Percentiles rank a stretch among this genome's conserved stretches.
Conservation (phyloP, 2,113 vertebrate genomes). For the Australoheros scitulus region DNA sequence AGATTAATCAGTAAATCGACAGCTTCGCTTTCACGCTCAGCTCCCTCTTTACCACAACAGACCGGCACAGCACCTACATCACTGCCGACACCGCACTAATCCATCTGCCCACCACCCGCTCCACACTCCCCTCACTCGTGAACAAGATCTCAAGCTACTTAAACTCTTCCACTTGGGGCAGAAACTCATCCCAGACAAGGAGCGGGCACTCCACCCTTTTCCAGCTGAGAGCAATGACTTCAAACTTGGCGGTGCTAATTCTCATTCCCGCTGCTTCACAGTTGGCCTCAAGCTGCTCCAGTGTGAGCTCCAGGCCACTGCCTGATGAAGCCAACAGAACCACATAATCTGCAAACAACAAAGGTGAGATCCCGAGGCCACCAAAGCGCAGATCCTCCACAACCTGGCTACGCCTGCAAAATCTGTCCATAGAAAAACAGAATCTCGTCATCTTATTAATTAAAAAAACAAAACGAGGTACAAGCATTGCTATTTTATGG, state of each 20-base stretch:
- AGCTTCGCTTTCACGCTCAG: background rate
- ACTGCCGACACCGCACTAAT: background rate
- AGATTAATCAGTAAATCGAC: background rate
- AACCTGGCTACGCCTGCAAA: background rate
- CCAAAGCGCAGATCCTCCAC: fast-evolving
- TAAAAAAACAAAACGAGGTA: background rate
- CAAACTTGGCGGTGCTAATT: background rate
- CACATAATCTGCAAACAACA: background rate
- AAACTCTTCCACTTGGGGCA: background rate
- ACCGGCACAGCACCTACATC: background rate
- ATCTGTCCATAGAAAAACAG: background rate
- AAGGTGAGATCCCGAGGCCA: background rate
- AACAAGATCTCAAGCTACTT: background rate
- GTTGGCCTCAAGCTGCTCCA: background rate
- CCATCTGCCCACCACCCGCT: background rate
- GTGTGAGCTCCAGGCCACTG: background rate
- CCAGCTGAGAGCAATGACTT: background rate
- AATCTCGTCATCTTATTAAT: background rate
- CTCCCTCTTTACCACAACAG: background rate
- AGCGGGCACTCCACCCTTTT: background rate
- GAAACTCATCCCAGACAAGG: background rate
- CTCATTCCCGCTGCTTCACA: background rate
- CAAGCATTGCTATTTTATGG: background rate
- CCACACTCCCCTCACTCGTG: background rate
- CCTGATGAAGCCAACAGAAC: background rate